Percentiles rank a stretch among this genome's conserved stretches.
Evolutionary conservation across 2,888 invertebrate genomes (phyloP).

Genomic region (Kuschelorhynchus macadamiae): DNA sequence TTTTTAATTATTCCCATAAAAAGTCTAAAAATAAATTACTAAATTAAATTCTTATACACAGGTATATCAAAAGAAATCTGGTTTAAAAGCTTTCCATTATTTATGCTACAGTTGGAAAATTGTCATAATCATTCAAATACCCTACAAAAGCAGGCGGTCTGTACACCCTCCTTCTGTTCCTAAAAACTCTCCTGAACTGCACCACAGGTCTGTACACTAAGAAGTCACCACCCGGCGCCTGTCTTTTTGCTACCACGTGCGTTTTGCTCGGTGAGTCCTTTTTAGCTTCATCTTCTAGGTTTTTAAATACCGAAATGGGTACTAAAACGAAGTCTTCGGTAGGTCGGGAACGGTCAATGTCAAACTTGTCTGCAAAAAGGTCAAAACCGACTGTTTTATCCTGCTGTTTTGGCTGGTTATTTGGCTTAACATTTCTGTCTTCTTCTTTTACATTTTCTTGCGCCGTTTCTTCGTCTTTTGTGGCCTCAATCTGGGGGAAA

Average conservation of each 20-base stretch:
- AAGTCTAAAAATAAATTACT: no score
- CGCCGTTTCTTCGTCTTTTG: not conserved
- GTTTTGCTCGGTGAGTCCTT: not conserved
- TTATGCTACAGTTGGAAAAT: conserved; percentile 39
- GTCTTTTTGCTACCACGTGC: conserved; percentile 19
- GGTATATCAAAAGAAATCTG: no score
- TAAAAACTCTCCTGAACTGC: not conserved
- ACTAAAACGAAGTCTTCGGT: conserved; percentile 37
- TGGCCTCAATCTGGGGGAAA: not conserved
- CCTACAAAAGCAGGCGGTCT: conserved; percentile 32
- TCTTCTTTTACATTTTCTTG: no score
- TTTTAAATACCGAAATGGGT: conserved; percentile 22
- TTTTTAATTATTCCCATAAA: no score
- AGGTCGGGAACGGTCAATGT: not conserved
- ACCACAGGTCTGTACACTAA: conserved; percentile 9
- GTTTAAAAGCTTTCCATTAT: no score
- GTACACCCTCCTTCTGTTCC: not conserved
- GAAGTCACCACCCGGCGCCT: conserved; percentile 19
- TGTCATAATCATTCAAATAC: conserved; percentile 37
- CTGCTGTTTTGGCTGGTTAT: not conserved
- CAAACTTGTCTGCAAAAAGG: conserved; percentile 15
- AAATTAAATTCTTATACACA: no score
- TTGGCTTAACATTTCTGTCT: not conserved
- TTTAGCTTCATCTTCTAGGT: conserved; percentile 1
- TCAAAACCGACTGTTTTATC: not conserved